Base-by-base conservation (phyloP, 2,113 vertebrate genomes). In the Rhizomys pruinosus region DNA sequence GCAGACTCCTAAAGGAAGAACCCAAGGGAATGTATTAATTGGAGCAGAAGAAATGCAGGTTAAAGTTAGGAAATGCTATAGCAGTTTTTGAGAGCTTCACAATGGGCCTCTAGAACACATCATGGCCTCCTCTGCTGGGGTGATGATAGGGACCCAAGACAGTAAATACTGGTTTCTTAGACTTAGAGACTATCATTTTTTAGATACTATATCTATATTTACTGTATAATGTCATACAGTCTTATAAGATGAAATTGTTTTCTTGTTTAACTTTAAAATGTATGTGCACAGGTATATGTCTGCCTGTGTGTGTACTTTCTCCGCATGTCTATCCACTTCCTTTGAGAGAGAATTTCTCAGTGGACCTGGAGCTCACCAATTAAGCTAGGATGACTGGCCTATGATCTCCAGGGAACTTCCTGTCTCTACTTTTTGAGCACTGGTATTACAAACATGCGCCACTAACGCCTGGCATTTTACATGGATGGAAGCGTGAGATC, bases 1-100 rank as follows among this genome's bases (percentile, higher is more conserved):
- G 88, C 34, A 84, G 44, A 5, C 44, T 79, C 37, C 68, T 80
- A 97, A 94, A 93, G n/a, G 5, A 85, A 64, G 32, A 92, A 37
- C 39, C 27, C 34, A 63, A 78, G 22, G 47, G 84, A 66, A 80
- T 74, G 59, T 42, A 81, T 91, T 87, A 95, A 89, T 52, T 93
- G 57, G 20, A 84, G 10, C 42, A 57, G 44, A 90, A 88, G 20
- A 66, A 92, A 77, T 63, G 13, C 29, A 92, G 55, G 55, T 73
- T 89, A 91, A 94, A 92, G 63, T 84, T 5, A 87, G 64, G 23
- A 61, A 86, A 27, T 55, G 47, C 0, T 44, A 3, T 2, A 64
- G 5, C 42, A 47, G 68, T 10, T 13, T 32, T 27, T 9, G 11
- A 84, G 39, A 20, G 79, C 3, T 64, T 44, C 59, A 2, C 1